Percentiles rank a stretch among this genome's conserved stretches.
These are phyloP conservation scores for Sepiola atlantica DNA, from an alignment of 2,888 invertebrate genomes.

Conservation along the genomic window DNA sequence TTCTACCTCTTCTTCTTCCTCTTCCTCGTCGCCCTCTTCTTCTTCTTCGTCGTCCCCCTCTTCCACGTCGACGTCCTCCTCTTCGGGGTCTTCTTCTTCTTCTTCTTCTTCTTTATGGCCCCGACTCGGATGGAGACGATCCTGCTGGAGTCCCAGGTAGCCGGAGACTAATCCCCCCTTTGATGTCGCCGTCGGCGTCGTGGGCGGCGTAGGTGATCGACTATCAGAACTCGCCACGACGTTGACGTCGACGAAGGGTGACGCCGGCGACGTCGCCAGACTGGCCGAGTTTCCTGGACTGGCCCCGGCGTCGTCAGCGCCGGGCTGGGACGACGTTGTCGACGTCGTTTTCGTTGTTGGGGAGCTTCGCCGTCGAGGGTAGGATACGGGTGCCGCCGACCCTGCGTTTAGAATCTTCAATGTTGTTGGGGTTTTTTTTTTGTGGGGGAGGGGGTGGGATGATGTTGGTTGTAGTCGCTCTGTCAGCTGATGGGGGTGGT, in stretches of 20 bases:
- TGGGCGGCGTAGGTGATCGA: neutral
- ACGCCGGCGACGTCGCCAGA: neutral
- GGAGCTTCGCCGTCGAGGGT: neutral
- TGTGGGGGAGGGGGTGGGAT: neutral
- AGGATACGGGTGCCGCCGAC: neutral
- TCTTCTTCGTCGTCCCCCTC: neutral
- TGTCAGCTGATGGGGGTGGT: neutral
- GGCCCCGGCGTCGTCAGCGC: constrained; percentile 19
- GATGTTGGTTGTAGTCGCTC: neutral
- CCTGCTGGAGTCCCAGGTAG: neutral
- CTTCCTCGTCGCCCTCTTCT: neutral
- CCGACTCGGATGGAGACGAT: neutral
- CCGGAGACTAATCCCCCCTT: neutral
- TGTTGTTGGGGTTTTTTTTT: too few species aligned
- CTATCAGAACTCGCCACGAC: constrained; percentile 23
- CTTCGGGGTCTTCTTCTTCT: neutral
- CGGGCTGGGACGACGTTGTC: constrained; percentile 32
- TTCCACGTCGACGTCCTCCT: neutral
- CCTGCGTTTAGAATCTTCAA: neutral
- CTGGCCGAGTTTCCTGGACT: neutral
- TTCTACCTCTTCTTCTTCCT: neutral
- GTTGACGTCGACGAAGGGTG: neutral
- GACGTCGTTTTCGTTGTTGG: constrained; percentile 37
- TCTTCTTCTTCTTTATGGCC: too few species aligned
- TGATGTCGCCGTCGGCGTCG: neutral